Conservation (phyloP, 2,797 vertebrate genomes). For the Ctenopoma kingsleyae region DNA sequence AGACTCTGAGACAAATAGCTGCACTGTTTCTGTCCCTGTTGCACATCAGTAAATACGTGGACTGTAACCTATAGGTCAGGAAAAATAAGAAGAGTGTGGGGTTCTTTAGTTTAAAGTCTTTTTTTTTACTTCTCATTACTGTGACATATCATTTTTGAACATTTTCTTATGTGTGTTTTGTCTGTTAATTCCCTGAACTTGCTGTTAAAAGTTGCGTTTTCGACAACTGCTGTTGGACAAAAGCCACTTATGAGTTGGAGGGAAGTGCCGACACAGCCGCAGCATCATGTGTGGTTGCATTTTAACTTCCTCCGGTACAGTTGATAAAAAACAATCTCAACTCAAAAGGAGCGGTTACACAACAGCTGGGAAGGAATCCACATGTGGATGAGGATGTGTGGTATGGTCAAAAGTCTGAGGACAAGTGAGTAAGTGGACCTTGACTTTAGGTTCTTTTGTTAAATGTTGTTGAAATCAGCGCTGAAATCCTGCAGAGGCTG, state of each 20-base stretch:
- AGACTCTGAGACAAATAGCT: slow-evolving; percentile 23
- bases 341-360: neutral
- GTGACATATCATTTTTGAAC: slow-evolving; percentile 35
- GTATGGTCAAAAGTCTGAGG: neutral
- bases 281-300: neutral
- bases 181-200: slow-evolving; percentile 28
- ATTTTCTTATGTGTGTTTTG: slow-evolving; percentile 30
- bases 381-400: neutral
- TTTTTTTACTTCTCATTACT: slow-evolving; percentile 23
- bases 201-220: slow-evolving; percentile 10
- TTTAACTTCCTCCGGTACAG: neutral
- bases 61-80: slow-evolving; percentile 17
- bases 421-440: neutral
- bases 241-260: slow-evolving; percentile 35
- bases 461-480: neutral
- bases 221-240: slow-evolving; percentile 22
- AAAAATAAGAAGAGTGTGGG: neutral
- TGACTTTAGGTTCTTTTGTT: neutral
- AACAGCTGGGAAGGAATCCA: neutral
- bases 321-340: neutral
- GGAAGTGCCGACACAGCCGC: slow-evolving; percentile 59
- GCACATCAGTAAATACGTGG: slow-evolving; percentile 42
- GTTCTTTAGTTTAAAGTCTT: slow-evolving; percentile 15
- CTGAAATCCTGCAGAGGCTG: neutral
- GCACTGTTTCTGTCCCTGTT: slow-evolving; percentile 31